A percentile compares a stretch with the other conserved stretches of the same genome.
Evolutionary conservation across 2,888 invertebrate species (phyloP).

Genomic region (Andrena praecox): DNA sequence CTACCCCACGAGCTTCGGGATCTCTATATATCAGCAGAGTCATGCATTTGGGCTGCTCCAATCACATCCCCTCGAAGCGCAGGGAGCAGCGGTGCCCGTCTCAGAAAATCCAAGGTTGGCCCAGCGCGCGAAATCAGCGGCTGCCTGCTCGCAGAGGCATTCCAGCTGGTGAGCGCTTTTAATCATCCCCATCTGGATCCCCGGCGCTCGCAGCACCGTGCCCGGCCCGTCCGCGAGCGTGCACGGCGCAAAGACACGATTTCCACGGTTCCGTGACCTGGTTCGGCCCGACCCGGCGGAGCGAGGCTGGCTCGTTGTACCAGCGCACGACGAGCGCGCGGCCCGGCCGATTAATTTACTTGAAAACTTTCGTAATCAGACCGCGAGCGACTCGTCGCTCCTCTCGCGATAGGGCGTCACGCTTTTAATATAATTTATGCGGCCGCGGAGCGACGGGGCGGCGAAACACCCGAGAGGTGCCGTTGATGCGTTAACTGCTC

Average conservation of each 20-base stretch:
- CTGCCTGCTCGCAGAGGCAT: too few relatives aligned
- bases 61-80: too few relatives aligned
- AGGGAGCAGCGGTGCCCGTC: too few relatives aligned
- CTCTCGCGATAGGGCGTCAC: conserved; percentile 67
- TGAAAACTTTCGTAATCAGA: conserved; percentile 79
- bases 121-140: too few relatives aligned
- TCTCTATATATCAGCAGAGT: too few relatives aligned
- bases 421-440: conserved; percentile 78
- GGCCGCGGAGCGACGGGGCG: not conserved
- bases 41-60: too few relatives aligned
- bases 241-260: conserved; percentile 19
- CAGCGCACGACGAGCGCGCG: conserved; percentile 17
- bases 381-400: conserved; percentile 62
- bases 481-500: not conserved
- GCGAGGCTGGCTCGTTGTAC: not conserved
- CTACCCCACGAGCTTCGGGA: too few relatives aligned
- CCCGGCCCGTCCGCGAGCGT: conserved; percentile 8
- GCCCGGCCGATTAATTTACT: conserved; percentile 76
- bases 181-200: conserved; percentile 12
- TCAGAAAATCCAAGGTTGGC: too few relatives aligned
- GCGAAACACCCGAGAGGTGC: not conserved
- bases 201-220: not conserved
- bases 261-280: conserved; percentile 47
- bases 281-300: conserved; percentile 21
- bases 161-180: not conserved